phyloP scores from a whole-genome alignment of 1,140 invertebrate species.

The Ptiloglossa arizonensis region DNA sequence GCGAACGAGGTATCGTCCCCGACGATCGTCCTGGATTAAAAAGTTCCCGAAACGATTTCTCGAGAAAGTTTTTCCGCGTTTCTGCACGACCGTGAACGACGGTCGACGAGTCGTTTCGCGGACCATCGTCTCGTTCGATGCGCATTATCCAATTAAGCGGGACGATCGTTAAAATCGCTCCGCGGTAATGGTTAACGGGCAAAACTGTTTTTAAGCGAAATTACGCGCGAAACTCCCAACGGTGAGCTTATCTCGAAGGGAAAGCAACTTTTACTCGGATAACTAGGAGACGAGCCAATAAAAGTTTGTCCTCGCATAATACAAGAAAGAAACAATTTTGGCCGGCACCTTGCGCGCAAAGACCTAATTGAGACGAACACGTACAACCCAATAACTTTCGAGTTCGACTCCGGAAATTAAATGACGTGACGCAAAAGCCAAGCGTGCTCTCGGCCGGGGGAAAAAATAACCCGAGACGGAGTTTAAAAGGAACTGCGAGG shows the following conservation, averaged over 20 bases:
- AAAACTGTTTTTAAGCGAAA: not conserved
- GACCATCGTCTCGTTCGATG: not conserved
- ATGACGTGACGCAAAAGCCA: conserved; percentile 64
- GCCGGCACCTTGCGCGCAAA: not conserved
- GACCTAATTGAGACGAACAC: conserved; percentile 57
- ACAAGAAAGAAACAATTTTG: conserved; percentile 36
- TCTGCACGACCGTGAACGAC: too few relatives aligned
- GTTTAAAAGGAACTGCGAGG: conserved; percentile 49
- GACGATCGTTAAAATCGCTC: conserved; percentile 20
- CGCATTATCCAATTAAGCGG: conserved; percentile 26
- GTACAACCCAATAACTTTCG: conserved; percentile 59
- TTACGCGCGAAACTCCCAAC: not conserved
- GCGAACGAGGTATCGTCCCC: too few relatives aligned
- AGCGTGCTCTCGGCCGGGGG: conserved; percentile 18
- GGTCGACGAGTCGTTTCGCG: not conserved
- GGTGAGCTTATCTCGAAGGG: not conserved
- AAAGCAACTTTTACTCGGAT: not conserved
- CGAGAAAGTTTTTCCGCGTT: not conserved
- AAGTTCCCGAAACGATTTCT: conserved; percentile 8
- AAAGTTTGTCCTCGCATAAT: conserved; percentile 31
- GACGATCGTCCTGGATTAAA: not conserved
- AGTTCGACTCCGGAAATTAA: conserved; percentile 65
- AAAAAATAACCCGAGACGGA: conserved; percentile 41
- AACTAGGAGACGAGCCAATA: conserved; percentile 18
- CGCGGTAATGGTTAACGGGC: conserved; percentile 24